These are phyloP conservation scores for Lasioglossum vierecki DNA, from an alignment of 2,888 invertebrate genomes.

Conservation along the genomic window DNA sequence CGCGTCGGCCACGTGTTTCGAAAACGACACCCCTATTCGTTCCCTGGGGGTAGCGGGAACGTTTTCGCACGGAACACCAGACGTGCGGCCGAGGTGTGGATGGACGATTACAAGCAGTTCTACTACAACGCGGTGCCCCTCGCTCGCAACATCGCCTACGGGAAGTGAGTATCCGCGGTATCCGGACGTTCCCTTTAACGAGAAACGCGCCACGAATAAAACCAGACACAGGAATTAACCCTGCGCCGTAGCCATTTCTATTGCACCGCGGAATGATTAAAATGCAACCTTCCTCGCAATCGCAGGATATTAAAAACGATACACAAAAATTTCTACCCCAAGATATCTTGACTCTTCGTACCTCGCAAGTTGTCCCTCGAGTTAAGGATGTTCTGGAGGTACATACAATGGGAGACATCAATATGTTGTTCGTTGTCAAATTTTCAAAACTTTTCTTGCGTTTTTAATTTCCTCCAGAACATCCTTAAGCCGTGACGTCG, in stretches of 20 bases:
- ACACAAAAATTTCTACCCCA: too few relatives aligned
- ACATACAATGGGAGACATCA: too few relatives aligned
- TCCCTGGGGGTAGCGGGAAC: conserved; percentile 98
- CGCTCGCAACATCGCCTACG: conserved; percentile 94
- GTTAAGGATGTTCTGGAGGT: too few relatives aligned
- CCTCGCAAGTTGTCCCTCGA: too few relatives aligned
- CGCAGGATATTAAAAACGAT: too few relatives aligned
- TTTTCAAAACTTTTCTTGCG: too few relatives aligned
- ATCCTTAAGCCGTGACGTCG: too few relatives aligned
- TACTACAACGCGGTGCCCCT: conserved; percentile 97
- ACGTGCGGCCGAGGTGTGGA: conserved; percentile 99
- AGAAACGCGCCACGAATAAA: background rate
- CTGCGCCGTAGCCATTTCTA: background rate
- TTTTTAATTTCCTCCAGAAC: too few relatives aligned
- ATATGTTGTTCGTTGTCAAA: too few relatives aligned
- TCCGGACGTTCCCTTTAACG: background rate
- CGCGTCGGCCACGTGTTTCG: conserved; percentile 97
- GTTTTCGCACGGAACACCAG: conserved; percentile 98
- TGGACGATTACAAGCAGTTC: conserved; percentile 99
- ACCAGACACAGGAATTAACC: background rate
- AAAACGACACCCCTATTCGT: conserved; percentile 99
- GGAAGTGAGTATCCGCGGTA: conserved; percentile 89
- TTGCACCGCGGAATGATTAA: background rate
- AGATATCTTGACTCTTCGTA: too few relatives aligned
- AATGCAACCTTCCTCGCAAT: background rate